Conservation (phyloP, 2,113 vertebrate species). For the Vicugna pacos region DNA sequence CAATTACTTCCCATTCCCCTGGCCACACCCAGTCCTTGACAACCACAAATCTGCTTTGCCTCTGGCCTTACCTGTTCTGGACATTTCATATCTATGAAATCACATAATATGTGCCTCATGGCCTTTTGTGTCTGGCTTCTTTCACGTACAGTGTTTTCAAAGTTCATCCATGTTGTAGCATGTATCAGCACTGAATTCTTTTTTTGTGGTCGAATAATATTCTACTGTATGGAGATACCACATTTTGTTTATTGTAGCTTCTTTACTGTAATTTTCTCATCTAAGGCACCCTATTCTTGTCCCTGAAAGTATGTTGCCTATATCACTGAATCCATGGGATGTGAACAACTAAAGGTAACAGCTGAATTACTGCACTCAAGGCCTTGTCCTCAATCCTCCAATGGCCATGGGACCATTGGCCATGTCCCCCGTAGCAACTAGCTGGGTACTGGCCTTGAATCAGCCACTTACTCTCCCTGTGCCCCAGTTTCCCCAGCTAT, state of each 20-base stretch:
- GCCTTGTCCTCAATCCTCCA: neutral
- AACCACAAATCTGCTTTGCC: neutral
- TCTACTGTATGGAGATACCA: neutral
- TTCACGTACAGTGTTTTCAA: neutral
- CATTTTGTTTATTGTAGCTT: neutral
- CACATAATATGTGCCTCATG: too few species aligned
- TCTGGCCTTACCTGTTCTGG: neutral
- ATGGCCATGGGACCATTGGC: neutral
- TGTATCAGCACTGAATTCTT: neutral
- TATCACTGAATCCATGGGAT: neutral
- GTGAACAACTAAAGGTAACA: slow-evolving; percentile 4
- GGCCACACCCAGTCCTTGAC: neutral
- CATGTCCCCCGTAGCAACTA: neutral
- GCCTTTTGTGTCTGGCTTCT: neutral
- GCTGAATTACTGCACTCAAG: neutral
- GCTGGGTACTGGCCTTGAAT: neutral
- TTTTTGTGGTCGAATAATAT: neutral
- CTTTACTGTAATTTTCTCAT: neutral
- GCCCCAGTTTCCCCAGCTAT: slow-evolving; percentile 56
- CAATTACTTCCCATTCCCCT: neutral
- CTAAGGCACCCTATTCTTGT: neutral
- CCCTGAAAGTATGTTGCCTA: neutral
- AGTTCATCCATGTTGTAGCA: neutral
- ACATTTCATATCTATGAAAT: neutral
- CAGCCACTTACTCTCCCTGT: neutral